These are phyloP conservation scores for Drosophila borealis DNA, from an alignment of 2,888 invertebrate species.

Conservation along the genomic window DNA sequence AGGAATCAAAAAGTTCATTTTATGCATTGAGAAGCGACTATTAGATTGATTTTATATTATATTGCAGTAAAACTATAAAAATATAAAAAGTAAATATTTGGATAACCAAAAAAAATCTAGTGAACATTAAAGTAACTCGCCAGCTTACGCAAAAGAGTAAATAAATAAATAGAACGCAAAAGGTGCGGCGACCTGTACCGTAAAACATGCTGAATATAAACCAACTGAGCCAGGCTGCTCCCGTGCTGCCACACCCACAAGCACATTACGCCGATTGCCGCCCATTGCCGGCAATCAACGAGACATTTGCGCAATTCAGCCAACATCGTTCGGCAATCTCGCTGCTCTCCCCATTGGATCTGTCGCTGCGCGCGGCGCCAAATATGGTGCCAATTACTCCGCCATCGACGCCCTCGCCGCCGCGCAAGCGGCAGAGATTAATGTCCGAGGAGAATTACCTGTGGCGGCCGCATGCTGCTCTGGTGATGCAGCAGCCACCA, in stretches of 20 bases:
- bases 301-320: slow-evolving; percentile 84
- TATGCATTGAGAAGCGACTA: no score
- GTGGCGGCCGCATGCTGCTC: slow-evolving; percentile 77
- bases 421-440: slow-evolving; percentile 83
- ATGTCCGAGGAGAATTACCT: slow-evolving; percentile 80
- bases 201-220: slow-evolving; percentile 54
- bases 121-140: no score
- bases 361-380: slow-evolving; percentile 82
- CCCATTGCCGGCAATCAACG: slow-evolving; percentile 83
- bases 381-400: slow-evolving; percentile 84
- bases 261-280: slow-evolving; percentile 77
- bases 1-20: no score
- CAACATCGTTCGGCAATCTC: slow-evolving; percentile 67
- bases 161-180: not conserved
- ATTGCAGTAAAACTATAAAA: no score
- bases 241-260: slow-evolving; percentile 39
- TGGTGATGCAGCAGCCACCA: slow-evolving; percentile 49
- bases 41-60: no score
- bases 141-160: not conserved
- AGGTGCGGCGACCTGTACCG: not conserved
- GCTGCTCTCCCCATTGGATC: slow-evolving; percentile 83
- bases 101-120: no score
- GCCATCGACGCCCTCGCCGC: slow-evolving; percentile 85
- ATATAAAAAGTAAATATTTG: not conserved
- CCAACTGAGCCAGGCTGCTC: slow-evolving; percentile 29